These are phyloP conservation scores for Aporrectodea caliginosa DNA, from an alignment of 1,140 invertebrate species.

Conservation along the genomic window DNA sequence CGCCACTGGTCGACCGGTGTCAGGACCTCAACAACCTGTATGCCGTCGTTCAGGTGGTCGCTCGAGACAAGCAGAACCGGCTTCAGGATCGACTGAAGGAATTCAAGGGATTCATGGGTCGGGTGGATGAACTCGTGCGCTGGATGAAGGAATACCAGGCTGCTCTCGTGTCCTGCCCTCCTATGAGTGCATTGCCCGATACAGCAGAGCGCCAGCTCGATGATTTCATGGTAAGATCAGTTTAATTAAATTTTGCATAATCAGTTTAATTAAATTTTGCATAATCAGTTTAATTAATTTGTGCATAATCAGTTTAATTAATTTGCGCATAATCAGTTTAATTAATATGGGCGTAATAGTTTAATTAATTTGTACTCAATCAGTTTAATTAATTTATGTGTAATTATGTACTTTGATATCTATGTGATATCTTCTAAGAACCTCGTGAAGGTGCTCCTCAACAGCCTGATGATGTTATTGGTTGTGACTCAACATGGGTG, in stretches of 20 bases:
- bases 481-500: too few species aligned
- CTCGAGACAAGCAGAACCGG: constrained; percentile 80
- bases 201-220: constrained; percentile 92
- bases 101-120: constrained; percentile 81
- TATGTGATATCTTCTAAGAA: too few species aligned
- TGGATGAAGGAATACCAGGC: constrained; percentile 91
- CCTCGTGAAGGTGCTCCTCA: too few species aligned
- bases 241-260: background rate
- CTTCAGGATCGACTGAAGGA: constrained; percentile 83
- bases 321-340: too few species aligned
- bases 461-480: too few species aligned
- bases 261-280: constrained; percentile 11
- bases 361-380: too few species aligned
- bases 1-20: constrained; percentile 62
- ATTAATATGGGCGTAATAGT: background rate
- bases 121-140: constrained; percentile 88
- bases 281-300: constrained; percentile 17
- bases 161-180: constrained; percentile 85
- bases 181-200: constrained; percentile 91
- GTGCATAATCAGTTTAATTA: too few species aligned
- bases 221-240: constrained; percentile 75
- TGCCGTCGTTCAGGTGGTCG: constrained; percentile 79
- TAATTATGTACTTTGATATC: too few species aligned
- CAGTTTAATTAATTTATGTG: too few species aligned
- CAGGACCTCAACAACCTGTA: constrained; percentile 81